These are phyloP conservation scores for Papilio polytes DNA, from an alignment of 1,140 invertebrate genomes.

Conservation along the genomic window DNA sequence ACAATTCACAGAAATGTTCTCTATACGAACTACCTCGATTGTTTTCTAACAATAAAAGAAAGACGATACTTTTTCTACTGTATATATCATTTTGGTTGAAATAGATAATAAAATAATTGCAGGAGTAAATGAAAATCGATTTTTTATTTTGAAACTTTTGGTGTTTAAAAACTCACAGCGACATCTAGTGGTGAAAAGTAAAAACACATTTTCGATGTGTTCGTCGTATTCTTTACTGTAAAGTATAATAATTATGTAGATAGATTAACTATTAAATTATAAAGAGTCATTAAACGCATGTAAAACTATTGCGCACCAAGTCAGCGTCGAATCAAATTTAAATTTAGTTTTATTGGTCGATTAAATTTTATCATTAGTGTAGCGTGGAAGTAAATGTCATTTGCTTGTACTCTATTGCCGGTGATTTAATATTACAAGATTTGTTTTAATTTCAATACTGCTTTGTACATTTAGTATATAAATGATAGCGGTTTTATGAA, in stretches of 20 bases:
- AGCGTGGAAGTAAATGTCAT: slow-evolving; percentile 32
- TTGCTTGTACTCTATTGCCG: not conserved
- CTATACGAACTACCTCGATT: not conserved
- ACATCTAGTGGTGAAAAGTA: slow-evolving; percentile 52
- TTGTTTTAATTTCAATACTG: not conserved
- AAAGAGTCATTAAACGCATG: slow-evolving; percentile 32
- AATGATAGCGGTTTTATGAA: not conserved
- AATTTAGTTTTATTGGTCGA: slow-evolving; percentile 35
- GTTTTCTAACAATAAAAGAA: not conserved
- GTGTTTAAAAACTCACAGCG: slow-evolving; percentile 30
- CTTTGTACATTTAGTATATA: not conserved
- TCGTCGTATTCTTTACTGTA: not conserved
- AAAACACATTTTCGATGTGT: slow-evolving; percentile 12
- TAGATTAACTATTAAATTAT: not conserved
- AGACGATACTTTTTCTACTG: not conserved
- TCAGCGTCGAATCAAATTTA: slow-evolving; percentile 7
- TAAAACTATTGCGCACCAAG: slow-evolving; percentile 37
- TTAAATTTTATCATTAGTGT: slow-evolving; percentile 38
- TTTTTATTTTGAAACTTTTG: not conserved
- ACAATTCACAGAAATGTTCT: not conserved
- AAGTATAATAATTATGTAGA: not conserved
- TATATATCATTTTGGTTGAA: too few species aligned
- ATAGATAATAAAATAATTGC: too few species aligned
- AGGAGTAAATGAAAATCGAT: too few species aligned
- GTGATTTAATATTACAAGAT: slow-evolving; percentile 5